These are phyloP conservation scores for Mastomys coucha DNA, from an alignment of 2,113 vertebrate species.

Conservation along the genomic window DNA sequence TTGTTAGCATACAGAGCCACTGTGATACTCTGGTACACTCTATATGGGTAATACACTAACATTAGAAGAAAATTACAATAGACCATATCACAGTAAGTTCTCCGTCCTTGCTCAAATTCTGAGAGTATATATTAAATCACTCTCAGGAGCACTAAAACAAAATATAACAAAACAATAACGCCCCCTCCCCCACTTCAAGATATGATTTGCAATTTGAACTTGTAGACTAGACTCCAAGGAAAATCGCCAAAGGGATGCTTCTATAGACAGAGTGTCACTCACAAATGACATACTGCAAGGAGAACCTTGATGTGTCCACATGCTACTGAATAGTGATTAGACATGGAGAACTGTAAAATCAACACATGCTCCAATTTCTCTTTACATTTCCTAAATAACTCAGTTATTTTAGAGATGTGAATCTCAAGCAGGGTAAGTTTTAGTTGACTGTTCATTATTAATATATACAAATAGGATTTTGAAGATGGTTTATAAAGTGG, in stretches of 20 bases:
- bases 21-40: not conserved
- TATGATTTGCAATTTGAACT: slow-evolving; percentile 45
- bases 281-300: not conserved
- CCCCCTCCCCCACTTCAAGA: slow-evolving; percentile 8
- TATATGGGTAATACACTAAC: not conserved
- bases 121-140: slow-evolving; percentile 25
- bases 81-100: not conserved
- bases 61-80: not conserved
- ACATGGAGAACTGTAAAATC: not conserved
- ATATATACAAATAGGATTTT: slow-evolving; percentile 41
- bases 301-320: not conserved
- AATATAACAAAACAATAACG: not conserved
- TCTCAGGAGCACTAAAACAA: not conserved
- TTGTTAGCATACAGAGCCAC: not conserved
- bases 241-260: slow-evolving; percentile 40
- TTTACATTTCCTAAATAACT: not conserved
- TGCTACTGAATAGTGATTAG: not conserved
- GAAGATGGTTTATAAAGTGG: not conserved
- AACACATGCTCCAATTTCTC: not conserved
- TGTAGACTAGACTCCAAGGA: not conserved
- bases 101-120: not conserved
- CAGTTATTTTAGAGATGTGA: not conserved
- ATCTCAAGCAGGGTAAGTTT: slow-evolving; percentile 18
- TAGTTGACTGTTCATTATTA: not conserved
- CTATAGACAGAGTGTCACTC: slow-evolving; percentile 19